A percentile compares a stretch with the other conserved stretches of the same genome.
Evolutionary conservation across 2,888 invertebrate species (phyloP).

Genomic region (Gymnoscelis rufifasciata): DNA sequence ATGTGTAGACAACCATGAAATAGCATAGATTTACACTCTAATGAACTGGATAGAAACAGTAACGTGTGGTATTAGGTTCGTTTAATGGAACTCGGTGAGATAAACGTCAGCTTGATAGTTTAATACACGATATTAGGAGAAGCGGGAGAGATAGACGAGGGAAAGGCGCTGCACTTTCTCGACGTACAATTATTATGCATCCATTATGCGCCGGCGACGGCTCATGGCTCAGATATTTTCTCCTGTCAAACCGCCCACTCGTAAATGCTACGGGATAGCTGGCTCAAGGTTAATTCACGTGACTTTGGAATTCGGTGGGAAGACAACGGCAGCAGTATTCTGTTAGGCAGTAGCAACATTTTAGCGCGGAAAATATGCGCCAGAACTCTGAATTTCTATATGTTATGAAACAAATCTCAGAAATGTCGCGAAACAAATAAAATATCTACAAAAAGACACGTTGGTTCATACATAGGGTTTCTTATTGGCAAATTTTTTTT

Average conservation of each 20-base stretch:
- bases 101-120: constrained; percentile 65
- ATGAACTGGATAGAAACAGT: constrained; percentile 13
- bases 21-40: constrained; percentile 12
- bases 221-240: constrained; percentile 38
- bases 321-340: no score
- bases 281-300: background rate
- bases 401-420: no score
- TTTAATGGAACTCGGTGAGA: constrained; percentile 31
- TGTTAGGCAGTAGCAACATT: no score
- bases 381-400: no score
- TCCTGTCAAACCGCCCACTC: constrained; percentile 58
- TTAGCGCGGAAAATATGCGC: no score
- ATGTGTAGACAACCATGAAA: constrained; percentile 19
- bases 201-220: constrained; percentile 58
- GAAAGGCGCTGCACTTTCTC: constrained; percentile 77
- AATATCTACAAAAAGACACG: no score
- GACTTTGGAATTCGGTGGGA: background rate
- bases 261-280: constrained; percentile 16
- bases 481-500: no score
- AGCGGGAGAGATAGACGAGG: constrained; percentile 73
- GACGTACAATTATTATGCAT: constrained; percentile 65
- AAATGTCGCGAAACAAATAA: no score
- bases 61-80: constrained; percentile 18
- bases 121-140: constrained; percentile 64
- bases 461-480: no score